Conservation (phyloP, 2,113 vertebrate species). For the Hymenochirus boettgeri region DNA sequence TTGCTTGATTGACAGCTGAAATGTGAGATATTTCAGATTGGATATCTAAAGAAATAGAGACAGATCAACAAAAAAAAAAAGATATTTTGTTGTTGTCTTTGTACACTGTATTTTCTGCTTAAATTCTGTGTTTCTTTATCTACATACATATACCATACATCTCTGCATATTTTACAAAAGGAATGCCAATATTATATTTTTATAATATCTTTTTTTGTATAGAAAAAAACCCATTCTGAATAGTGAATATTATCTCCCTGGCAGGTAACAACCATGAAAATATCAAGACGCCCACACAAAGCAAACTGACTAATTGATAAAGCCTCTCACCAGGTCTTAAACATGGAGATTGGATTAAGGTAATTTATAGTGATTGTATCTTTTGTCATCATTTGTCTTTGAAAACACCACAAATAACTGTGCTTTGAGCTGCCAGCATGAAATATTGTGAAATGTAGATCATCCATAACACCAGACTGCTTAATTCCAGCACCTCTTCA, state of each 20-base stretch:
- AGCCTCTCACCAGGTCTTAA: slow-evolving; percentile 62
- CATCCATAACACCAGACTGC: slow-evolving; percentile 60
- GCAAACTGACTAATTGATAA: slow-evolving; percentile 63
- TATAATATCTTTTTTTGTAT: neutral
- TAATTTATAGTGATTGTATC: slow-evolving; percentile 72
- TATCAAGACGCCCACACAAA: slow-evolving; percentile 46
- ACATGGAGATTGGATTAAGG: slow-evolving; percentile 66
- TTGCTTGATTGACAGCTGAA: no score
- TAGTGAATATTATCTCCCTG: slow-evolving; percentile 17
- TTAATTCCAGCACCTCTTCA: slow-evolving; percentile 59
- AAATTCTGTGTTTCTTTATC: no score
- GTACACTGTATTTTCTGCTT: no score
- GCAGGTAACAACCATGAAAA: slow-evolving; percentile 33
- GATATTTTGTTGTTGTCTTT: no score
- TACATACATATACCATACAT: neutral
- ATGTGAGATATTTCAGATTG: no score
- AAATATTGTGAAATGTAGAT: slow-evolving; percentile 54
- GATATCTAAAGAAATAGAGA: no score
- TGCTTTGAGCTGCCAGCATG: slow-evolving; percentile 55
- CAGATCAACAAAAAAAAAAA: no score
- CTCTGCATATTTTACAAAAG: neutral
- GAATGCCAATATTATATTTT: neutral
- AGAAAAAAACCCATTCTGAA: neutral
- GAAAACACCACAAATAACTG: slow-evolving; percentile 63
- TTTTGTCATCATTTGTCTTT: slow-evolving; percentile 75